A percentile compares a stretch with the other conserved stretches of the same genome.
These are phyloP conservation scores for Cynaeus angustus DNA, from an alignment of 2,888 invertebrate species.

Conservation along the genomic window DNA sequence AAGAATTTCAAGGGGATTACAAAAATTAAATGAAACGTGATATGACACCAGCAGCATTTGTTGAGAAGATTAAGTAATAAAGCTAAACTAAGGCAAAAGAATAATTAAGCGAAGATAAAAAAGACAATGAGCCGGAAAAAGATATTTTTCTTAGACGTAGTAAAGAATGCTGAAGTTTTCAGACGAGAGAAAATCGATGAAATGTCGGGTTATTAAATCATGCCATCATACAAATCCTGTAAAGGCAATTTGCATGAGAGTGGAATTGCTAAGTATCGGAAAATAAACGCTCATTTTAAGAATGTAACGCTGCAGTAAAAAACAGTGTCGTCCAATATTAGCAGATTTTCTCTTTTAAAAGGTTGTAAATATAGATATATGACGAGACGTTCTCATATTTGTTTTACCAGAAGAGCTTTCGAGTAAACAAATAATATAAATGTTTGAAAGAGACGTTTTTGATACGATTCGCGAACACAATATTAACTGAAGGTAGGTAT, in stretches of 20 bases:
- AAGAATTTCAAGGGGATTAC: constrained; percentile 16
- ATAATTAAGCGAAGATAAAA: constrained; percentile 26
- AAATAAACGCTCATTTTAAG: constrained; percentile 1
- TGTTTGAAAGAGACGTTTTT: constrained; percentile 31
- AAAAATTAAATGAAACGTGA: constrained; percentile 29
- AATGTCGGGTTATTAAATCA: constrained; percentile 26
- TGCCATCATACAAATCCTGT: constrained; percentile 22
- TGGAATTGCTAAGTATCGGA: constrained; percentile 6
- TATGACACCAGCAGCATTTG: constrained; percentile 18
- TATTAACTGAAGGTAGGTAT: constrained; percentile 29
- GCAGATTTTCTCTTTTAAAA: neutral
- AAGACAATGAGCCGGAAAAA: constrained; percentile 22
- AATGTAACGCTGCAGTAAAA: neutral
- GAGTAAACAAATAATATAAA: constrained; percentile 38
- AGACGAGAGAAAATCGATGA: constrained; percentile 28
- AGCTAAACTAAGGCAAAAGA: constrained; percentile 14
- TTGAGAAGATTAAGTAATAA: constrained; percentile 27
- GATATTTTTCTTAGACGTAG: constrained; percentile 16
- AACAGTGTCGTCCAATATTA: constrained; percentile 5
- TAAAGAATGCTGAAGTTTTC: constrained; percentile 17
- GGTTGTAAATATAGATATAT: constrained; percentile 22
- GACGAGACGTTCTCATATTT: constrained; percentile 32
- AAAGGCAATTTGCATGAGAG: constrained; percentile 21
- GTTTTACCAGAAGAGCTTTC: constrained; percentile 30
- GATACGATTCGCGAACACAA: constrained; percentile 34